phyloP scores from a whole-genome alignment of 1,140 invertebrate species.

The Contarinia nasturtii region DNA sequence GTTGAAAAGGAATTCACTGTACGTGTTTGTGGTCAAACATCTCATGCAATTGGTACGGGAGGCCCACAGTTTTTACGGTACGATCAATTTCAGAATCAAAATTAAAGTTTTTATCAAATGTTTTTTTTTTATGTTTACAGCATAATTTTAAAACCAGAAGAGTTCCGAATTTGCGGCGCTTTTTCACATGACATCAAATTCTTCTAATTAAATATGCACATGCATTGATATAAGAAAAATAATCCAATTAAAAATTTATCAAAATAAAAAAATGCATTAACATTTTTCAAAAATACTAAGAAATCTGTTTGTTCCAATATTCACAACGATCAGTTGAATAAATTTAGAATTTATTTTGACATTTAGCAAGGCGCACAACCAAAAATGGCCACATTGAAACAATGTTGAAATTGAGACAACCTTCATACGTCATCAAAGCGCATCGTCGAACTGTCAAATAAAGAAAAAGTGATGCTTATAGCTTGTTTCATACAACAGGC shows the following conservation, averaged over 20 bases:
- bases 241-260: not conserved
- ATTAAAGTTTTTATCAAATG: not conserved
- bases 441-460: no score
- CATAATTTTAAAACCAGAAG: conserved; percentile 17
- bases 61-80: conserved; percentile 19
- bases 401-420: no score
- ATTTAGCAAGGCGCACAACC: no score
- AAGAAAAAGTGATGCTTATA: no score
- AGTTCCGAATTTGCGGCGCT: conserved; percentile 19
- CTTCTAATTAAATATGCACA: conserved; percentile 6
- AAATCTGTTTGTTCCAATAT: not conserved
- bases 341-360: not conserved
- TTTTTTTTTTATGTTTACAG: not conserved
- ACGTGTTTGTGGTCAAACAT: conserved; percentile 12
- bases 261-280: not conserved
- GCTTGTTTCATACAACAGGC: no score
- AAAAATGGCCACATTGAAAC: no score
- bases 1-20: conserved; percentile 20
- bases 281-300: not conserved
- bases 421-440: no score
- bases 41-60: conserved; percentile 5
- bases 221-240: not conserved
- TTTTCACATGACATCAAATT: conserved; percentile 22
- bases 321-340: not conserved
- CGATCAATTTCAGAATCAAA: not conserved